Conservation (phyloP, 2,797 vertebrate genomes). For the Delichon dasypus region DNA sequence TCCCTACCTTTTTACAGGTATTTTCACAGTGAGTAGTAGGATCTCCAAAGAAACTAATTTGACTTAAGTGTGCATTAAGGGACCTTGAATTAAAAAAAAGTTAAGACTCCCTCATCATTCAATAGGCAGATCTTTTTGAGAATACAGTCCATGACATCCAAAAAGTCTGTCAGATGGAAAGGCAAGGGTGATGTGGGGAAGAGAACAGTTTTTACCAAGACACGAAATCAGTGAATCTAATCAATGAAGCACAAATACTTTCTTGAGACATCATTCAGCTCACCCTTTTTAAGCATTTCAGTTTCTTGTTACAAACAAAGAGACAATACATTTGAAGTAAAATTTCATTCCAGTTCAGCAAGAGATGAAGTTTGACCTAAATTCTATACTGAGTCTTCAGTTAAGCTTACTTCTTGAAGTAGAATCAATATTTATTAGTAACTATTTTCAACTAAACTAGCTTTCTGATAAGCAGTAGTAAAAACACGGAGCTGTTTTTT, state of each 20-base stretch:
- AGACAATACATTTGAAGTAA: not conserved
- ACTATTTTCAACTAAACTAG: not conserved
- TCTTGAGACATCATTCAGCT: not conserved
- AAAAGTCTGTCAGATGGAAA: not conserved
- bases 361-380: not conserved
- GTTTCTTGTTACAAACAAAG: not conserved
- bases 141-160: not conserved
- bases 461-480: not conserved
- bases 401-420: not conserved
- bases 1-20: not conserved
- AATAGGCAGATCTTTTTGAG: not conserved
- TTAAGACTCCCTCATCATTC: not conserved
- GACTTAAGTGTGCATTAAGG: not conserved
- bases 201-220: not conserved
- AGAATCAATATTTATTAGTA: not conserved
- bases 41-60: not conserved
- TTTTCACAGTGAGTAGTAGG: not conserved
- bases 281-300: not conserved
- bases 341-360: not conserved
- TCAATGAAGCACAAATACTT: not conserved
- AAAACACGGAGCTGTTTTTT: not conserved
- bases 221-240: not conserved
- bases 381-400: not conserved
- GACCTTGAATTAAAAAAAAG: not conserved
- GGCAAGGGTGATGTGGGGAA: not conserved